Conservation (phyloP, 2,797 vertebrate species). For the Gadopsis bispinosus region DNA sequence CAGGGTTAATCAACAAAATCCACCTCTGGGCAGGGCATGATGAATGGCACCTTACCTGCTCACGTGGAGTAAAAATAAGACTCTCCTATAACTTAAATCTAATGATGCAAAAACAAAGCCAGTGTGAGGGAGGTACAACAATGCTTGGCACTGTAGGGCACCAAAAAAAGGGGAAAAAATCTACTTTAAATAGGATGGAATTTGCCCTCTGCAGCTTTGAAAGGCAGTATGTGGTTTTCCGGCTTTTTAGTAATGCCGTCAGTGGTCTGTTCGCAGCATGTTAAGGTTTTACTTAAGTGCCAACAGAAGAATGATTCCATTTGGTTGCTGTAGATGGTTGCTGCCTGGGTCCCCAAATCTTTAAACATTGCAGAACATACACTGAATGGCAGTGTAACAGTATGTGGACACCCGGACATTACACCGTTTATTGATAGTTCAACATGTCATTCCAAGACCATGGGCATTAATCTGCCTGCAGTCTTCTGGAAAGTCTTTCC, state of each 20-base stretch:
- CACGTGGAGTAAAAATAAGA: slow-evolving; percentile 35
- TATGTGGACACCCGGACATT: background rate
- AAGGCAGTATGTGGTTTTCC: slow-evolving; percentile 48
- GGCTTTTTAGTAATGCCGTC: slow-evolving; percentile 42
- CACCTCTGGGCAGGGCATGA: slow-evolving; percentile 39
- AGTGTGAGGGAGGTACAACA: slow-evolving; percentile 35
- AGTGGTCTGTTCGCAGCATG: slow-evolving; percentile 48
- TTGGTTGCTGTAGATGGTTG: slow-evolving; percentile 46
- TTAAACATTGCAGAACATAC: background rate
- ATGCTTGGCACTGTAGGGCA: slow-evolving; percentile 40
- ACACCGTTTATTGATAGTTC: background rate
- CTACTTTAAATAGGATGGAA: slow-evolving; percentile 30
- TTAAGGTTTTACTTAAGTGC: slow-evolving; percentile 43
- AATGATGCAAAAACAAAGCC: slow-evolving; percentile 43
- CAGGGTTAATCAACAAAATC: slow-evolving; percentile 38
- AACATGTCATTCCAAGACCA: background rate
- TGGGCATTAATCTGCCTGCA: background rate
- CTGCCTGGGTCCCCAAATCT: slow-evolving; percentile 15
- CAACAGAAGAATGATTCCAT: slow-evolving; percentile 42
- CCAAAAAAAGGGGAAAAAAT: background rate
- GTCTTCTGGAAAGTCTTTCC: background rate
- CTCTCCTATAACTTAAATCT: slow-evolving; percentile 12
- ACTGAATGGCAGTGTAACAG: background rate
- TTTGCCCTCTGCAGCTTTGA: slow-evolving; percentile 30
- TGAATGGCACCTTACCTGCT: slow-evolving; percentile 37